Evolutionary conservation across 2,113 vertebrate species (phyloP), one percentile per base, ranked within the genome.

Genomic region (Ammodytes dubius): DNA sequence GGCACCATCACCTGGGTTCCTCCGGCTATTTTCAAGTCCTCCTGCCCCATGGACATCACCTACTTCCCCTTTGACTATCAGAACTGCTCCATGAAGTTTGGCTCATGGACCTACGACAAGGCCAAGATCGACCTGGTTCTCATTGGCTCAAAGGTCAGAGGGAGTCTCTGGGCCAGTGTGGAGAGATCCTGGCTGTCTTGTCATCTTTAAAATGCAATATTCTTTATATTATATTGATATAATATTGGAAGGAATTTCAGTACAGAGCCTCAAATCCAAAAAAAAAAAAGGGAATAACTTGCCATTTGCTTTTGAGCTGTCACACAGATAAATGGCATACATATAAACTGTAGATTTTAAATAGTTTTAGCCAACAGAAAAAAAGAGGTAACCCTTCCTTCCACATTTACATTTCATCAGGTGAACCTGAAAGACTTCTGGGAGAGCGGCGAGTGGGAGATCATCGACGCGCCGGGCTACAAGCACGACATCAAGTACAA

Each of bases 401-500:
- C 52, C 9, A 12, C 10, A 13, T 87, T 47, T 86, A 0, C 4
- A 11, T 60, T 39, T 77, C 19, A 8, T 17, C 57, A 94, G 93
- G 93, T 94, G 35, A 97, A 98, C 87, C 96, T 99, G 90, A 97
- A 97, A 72, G 97, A 99, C 65, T 97, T 98, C 82, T 97, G 97
- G 98, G 97, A 98, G 90, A 98, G 97, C 11, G 98, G 96, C 3
- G 97, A 99, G 88, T 99, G 98, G 98, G 98, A 97, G 91, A 98
- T 99, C 84, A 93, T 99, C 7, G 98, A 99, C 52, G 97, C 97
- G 54, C 97, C 97, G 9, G 97, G 98, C 63, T 99, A 98, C 79
- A 99, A 99, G 67, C 98, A 99, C 47, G 97, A 99, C 81, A 98
- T 99, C 75, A 99, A 99, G 90, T 99, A 99, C 83, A 99, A 99